Conservation (phyloP, 1,140 invertebrate species). For the Eurosta solidaginis region DNA sequence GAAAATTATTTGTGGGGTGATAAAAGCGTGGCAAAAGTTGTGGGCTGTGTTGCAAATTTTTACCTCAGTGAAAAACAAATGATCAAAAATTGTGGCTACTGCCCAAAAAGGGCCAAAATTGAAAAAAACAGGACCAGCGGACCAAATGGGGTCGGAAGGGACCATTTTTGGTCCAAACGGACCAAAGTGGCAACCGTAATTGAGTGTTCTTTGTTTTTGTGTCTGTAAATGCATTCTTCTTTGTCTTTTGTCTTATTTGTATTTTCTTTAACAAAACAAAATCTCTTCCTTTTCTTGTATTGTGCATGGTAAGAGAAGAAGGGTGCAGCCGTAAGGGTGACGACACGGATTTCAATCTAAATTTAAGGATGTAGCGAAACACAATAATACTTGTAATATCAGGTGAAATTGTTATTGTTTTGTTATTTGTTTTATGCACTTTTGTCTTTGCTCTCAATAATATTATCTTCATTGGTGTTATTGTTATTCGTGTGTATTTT, state of each 20-base stretch:
- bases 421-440: background rate
- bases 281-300: no score
- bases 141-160: no score
- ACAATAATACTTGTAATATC: constrained; percentile 22
- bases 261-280: background rate
- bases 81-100: no score
- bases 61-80: no score
- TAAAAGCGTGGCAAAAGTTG: no score
- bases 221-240: background rate
- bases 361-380: constrained; percentile 5
- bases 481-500: background rate
- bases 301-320: background rate
- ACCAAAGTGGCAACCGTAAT: no score
- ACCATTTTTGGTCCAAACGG: no score
- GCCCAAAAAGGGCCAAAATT: no score
- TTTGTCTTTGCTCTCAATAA: background rate
- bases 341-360: constrained; percentile 25
- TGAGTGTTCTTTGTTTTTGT: no score
- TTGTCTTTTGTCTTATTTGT: background rate
- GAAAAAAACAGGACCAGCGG: no score
- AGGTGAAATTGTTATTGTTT: constrained; percentile 9
- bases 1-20: no score
- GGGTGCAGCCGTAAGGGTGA: background rate
- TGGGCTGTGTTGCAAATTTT: no score
- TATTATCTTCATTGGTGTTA: background rate